Base-by-base conservation (phyloP, 1,140 invertebrate genomes). In the Calliopsis andreniformis region DNA sequence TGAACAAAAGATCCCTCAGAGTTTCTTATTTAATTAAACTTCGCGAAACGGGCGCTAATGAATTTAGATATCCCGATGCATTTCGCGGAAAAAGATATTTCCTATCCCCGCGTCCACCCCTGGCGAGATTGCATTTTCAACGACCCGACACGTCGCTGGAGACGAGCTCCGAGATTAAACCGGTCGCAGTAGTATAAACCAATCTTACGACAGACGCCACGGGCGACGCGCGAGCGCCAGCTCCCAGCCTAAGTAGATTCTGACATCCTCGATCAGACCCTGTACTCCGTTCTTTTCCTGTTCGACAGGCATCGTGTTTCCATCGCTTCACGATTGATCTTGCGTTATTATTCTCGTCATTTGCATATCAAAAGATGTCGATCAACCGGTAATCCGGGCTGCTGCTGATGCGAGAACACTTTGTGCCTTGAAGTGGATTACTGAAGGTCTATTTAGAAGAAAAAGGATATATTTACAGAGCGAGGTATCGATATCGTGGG, bases 11-110 rank as follows among this genome's bases (percentile, higher is more conserved):
- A 25, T 63, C 42, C 25, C 23, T 32, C 53, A 45, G 51, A 76
- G 78, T 73, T 76, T 77, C 76, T 76, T 76, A 82, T 86, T 81
- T 83, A 86, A 86, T 86, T 86, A 86, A 86, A 86, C 78, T 86
- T 86, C 25, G 75, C 70, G 80, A 81, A 86, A 84, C 78, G 83
- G 73, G 28, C 78, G 73, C 49, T 82, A 86, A 86, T 77, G 84
- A 86, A 86, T 83, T 81, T 84, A 83, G 78, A 83, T 83, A 86
- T 83, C 75, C 71, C 45, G 69, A 80, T 84, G 82, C 72, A 62
- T 84, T 84, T 58, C 69, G 68, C 25, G 49, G 53, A 66, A 75
- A 75, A 75, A 71, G 75, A 66, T 63, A 75, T 71, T 30, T 67
- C 66, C 43, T 76, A 45, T 2, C 20, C 3, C 28, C 55, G 7